Percentiles rank a stretch among this genome's conserved stretches.
phyloP scores from a whole-genome alignment of 30 jellyfish, hydroid and myxozoan species.

The Haliclystus octoradiatus region DNA sequence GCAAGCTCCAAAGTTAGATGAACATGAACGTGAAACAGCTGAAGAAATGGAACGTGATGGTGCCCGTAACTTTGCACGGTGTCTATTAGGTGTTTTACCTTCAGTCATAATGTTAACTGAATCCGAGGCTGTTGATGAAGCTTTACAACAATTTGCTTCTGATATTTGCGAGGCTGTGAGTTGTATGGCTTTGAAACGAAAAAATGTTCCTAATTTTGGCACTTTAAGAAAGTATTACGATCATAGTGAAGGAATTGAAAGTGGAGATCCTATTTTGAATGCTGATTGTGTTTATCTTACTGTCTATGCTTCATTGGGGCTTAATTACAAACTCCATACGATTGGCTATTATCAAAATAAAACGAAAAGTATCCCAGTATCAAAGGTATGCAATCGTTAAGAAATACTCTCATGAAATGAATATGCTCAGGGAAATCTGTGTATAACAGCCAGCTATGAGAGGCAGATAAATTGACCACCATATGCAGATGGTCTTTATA shows the following conservation, averaged over 20 bases:
- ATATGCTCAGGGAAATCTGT: too few relatives aligned
- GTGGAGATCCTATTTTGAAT: slow-evolving; percentile 58
- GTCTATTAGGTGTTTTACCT: slow-evolving; percentile 85
- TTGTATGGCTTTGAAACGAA: slow-evolving; percentile 91
- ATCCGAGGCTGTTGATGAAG: slow-evolving; percentile 86
- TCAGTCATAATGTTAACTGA: slow-evolving; percentile 74
- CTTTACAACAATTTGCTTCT: slow-evolving; percentile 92
- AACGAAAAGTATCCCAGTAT: slow-evolving; percentile 20
- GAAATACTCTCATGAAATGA: too few relatives aligned
- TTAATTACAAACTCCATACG: slow-evolving; percentile 49
- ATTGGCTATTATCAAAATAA: slow-evolving; percentile 58
- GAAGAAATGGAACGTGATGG: slow-evolving; percentile 95
- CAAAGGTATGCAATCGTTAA: too few relatives aligned
- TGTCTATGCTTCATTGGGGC: slow-evolving; percentile 52
- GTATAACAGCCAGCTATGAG: too few relatives aligned
- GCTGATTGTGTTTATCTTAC: slow-evolving; percentile 95
- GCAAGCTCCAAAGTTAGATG: slow-evolving; percentile 19
- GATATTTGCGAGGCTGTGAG: slow-evolving; percentile 98
- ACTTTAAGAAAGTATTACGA: slow-evolving; percentile 55
- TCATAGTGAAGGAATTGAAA: slow-evolving; percentile 34
- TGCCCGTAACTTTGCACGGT: slow-evolving; percentile 91
- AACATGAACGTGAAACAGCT: slow-evolving; percentile 31
- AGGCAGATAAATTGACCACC: too few relatives aligned
- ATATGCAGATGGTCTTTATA: too few relatives aligned
- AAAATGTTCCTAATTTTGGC: slow-evolving; percentile 95